These are phyloP conservation scores for Cavia porcellus DNA, from an alignment of 2,113 vertebrate species.

Conservation along the genomic window DNA sequence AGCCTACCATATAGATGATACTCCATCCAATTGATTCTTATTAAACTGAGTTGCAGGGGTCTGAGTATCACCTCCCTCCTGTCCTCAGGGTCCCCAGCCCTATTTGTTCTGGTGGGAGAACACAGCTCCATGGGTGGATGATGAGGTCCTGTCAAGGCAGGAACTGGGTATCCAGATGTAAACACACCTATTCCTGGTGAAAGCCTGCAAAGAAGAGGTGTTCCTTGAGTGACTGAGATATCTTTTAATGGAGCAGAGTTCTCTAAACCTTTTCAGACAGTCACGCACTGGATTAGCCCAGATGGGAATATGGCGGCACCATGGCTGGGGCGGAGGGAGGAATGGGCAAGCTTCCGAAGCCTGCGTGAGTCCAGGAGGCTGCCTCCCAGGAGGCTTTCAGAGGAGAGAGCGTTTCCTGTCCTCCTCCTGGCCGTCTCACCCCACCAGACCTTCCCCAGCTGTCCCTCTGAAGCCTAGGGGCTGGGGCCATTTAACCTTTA, in stretches of 20 bases:
- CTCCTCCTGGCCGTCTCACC: not conserved
- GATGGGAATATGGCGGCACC: conserved; percentile 48
- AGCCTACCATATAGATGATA: rapidly evolving
- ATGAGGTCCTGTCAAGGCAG: not conserved
- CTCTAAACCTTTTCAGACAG: conserved; percentile 50
- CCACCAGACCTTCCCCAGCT: not conserved
- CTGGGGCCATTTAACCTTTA: conserved; percentile 52
- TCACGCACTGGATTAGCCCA: conserved; percentile 73
- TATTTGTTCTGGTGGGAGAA: not conserved
- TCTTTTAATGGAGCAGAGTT: not conserved
- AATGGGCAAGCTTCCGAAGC: not conserved
- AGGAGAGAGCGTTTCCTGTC: conserved; percentile 41
- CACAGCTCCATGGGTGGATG: not conserved
- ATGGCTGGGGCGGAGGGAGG: conserved; percentile 61
- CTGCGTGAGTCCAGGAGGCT: not conserved
- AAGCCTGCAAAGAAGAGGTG: not conserved
- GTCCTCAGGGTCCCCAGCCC: rapidly evolving
- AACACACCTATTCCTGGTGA: not conserved
- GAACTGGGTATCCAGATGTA: not conserved
- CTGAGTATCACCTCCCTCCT: not conserved
- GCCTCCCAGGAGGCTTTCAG: conserved; percentile 40
- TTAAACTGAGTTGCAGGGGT: not conserved
- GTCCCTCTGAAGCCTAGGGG: not conserved
- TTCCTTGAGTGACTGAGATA: not conserved
- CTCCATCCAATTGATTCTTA: rapidly evolving